Base-by-base conservation (phyloP, 2,113 vertebrate species). In the Apteryx mantelli region DNA sequence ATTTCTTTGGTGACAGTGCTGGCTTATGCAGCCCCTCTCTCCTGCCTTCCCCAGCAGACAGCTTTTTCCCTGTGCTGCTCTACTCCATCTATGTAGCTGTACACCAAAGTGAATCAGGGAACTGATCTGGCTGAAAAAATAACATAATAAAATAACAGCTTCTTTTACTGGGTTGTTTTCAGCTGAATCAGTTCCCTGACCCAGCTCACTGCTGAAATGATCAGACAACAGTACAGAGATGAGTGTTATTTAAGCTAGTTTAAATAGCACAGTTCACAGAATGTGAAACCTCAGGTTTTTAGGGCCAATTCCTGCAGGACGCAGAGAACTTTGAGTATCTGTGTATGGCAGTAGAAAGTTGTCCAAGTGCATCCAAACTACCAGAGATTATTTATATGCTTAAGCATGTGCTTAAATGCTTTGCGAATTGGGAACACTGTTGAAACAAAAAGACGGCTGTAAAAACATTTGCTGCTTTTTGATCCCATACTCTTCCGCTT, bases 391-490 rank as follows among this genome's bases (percentile, higher is more conserved):
- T 81, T 89, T 77, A 71, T 75, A 74, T 34, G 21, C n/a, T 81
- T 77, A 80, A 96, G 75, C 75, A 86, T 74, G 55, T 94, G 71
- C 78, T 88, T 56, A 78, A 93, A 81, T 86, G 42, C 52, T 93
- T 82, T 85, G 36, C 3, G 32, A 85, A 52, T 13, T 48, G 40
- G 61, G 82, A 91, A 71, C 2, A 15, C 34, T 40, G 32, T 38
- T 78, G 84, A 88, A 95, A 52, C 73, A 91, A 87, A 86, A 91
- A 66, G 11, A 78, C 0, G 7, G 16, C 82, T 90, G 71, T 88
- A 78, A 96, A 94, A 96, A 80, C 22, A 82, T 83, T 81, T 76
- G 50, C 50, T 93, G 73, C 69, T 86, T 95, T 93, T 84, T 91
- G 58, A 88, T 91, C 79, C 40, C 56, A 74, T 83, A 71, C 38